These are phyloP conservation scores for Barnardius zonarius DNA, from an alignment of 2,113 vertebrate genomes.

Conservation along the genomic window DNA sequence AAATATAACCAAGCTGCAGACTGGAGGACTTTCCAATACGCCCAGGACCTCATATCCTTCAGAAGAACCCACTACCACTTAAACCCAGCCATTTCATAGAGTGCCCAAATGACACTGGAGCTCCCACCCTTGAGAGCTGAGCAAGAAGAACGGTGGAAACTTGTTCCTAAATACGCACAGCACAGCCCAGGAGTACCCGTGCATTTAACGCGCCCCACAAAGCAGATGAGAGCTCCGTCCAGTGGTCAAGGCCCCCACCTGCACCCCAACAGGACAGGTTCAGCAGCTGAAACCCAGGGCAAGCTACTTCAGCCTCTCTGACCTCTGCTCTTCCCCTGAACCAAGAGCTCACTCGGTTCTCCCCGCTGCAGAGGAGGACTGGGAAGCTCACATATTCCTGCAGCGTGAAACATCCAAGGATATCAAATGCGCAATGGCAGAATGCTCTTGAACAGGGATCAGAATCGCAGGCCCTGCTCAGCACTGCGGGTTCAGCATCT, in stretches of 20 bases:
- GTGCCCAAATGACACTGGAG: background rate
- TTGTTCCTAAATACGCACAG: background rate
- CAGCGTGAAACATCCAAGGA: background rate
- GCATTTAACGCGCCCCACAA: background rate
- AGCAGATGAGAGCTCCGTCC: background rate
- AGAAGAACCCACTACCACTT: background rate
- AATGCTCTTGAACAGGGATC: background rate
- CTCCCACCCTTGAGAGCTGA: background rate
- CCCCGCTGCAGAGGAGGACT: background rate
- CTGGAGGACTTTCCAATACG: background rate
- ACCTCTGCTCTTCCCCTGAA: accelerated
- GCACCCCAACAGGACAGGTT: background rate
- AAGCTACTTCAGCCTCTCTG: background rate
- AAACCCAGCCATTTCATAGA: background rate
- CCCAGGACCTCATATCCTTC: background rate
- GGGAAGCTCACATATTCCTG: background rate
- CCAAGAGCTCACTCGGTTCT: background rate
- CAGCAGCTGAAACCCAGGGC: background rate
- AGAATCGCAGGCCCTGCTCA: background rate
- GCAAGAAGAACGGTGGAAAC: background rate
- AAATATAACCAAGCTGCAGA: background rate
- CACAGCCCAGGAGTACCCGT: background rate
- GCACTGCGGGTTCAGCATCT: background rate
- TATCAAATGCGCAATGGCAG: background rate
- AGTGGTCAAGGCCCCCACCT: background rate